Evolutionary conservation across 2,113 vertebrate genomes (phyloP), one percentile per base, ranked within the genome.

Genomic region (Cisticola juncidis): DNA sequence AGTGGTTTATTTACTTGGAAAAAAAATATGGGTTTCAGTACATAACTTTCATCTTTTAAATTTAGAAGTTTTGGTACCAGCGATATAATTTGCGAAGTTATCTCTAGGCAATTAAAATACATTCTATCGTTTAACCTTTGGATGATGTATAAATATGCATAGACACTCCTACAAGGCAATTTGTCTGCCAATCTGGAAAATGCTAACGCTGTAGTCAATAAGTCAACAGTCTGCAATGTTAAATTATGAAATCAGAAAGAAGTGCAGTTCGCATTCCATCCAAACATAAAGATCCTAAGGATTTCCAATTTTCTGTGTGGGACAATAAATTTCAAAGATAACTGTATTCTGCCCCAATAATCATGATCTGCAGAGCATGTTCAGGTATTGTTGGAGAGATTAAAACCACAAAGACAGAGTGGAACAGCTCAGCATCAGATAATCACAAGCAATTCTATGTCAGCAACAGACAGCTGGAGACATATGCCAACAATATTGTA

Each of bases 401-500:
- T 96, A 93, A 90, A 96, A 71, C 47, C 88, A 92, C 86, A 95
- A 92, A 96, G 94, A 12, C 88, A 94, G 73, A 94, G 72, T 2
- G 15, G 88, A 95, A 93, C 94, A 95, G 90, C 91, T 94, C 95
- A 96, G 96, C 94, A 92, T 96, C 95, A 94, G 92, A 96, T 94
- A 96, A 96, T 94, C 94, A 93, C 95, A 95, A 92, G 90, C 94
- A 95, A 96, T 95, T 90, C 93, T 57, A 42, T 95, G 93, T 95
- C 88, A 96, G 88, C 88, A 95, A 88, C 56, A 94, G 93, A 88
- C 96, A 96, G 92, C 94, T 96, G 94, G 90, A 96, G 86, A 96
- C 93, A 84, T 95, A 95, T 93, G 90, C 82, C 88, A 86, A 71
- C 94, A 96, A 94, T 92, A 93, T 90, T 95, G 92, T 84, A 81